Evolutionary conservation across 2,113 vertebrate species (phyloP), one percentile per base, ranked within the genome.

Genomic region (Regulus satrapa): DNA sequence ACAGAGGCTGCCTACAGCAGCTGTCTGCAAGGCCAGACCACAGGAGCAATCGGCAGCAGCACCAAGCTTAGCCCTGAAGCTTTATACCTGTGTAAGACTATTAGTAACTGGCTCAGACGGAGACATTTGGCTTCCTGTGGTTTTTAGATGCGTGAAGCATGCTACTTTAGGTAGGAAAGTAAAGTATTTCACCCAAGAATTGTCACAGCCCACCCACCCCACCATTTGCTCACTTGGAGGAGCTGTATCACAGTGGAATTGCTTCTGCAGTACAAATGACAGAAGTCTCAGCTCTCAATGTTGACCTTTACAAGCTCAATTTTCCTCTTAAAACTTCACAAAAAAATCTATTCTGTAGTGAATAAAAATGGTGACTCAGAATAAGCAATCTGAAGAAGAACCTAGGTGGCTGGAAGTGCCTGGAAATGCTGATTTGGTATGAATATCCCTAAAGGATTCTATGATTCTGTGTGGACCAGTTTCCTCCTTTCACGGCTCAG

Each of bases 231-330:
- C 15, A 3, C 61, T 36, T 55, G 26, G 46, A 74, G 79, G 68
- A 78, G 61, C 23, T 18, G 29, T 32, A 38, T 43, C 17, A 36
- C 0, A 56, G 36, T 18, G 14, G 69, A 83, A 68, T 61, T 43
- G 48, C 38, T 67, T 54, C 1, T 1, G 52, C 29, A 85, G 17
- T 74, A 64, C 52, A 79, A 84, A 71, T 10, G 14, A 52, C 48
- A 88, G 56, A 74, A 62, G n/a, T 18, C 52, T 85, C 14, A 1
- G 23, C 74, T 85, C 52, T 38, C 0, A 0, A 15, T 5, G 0
- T 6, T 58, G 45, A 90, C 62, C 56, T 56, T 79, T 61, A 68
- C n/a, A 85, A 64, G 45, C 54, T 58, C 4, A 2, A 29, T 19
- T 55, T n/a, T 41, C 36, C 25, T 40, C 48, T 79, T 24, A 45